Base-by-base conservation (phyloP, 2,888 invertebrate genomes). In the Monopis laevigella region DNA sequence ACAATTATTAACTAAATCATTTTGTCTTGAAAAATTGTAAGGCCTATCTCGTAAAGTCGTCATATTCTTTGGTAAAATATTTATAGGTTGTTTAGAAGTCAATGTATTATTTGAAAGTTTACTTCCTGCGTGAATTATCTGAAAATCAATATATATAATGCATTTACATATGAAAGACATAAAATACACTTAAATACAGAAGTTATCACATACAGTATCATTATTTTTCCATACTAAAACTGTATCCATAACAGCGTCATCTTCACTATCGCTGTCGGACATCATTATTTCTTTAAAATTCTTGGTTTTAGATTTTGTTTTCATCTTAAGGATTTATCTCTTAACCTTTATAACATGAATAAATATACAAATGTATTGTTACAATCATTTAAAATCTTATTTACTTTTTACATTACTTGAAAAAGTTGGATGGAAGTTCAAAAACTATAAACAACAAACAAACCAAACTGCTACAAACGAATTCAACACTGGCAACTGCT, bases 221-320 rank as follows among this genome's bases (percentile, higher is more conserved):
- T 52, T 56, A 56, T 62, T 64, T 46, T 53, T 59, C 46, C 56
- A 64, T 11, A 51, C 54, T 47, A 52, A 57, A 43, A 55, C 51
- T 50, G 53, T 58, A 35, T 54, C 58, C 6, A 30, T 21, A 44
- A 55, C 51, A 40, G 59, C 51, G 11, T 59, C 45, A 18, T 21
- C 30, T 43, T 69, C 65, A 35, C 57, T 60, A 40, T 69, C 72
- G 58, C 62, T 66, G 45, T 69, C 64, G 39, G 57, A 55, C 62
- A 62, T 63, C 10, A 39, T 51, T 48, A 32, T 18, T 36, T 40
- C 41, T 19, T 32, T 21, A 11, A 29, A 29, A 29, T 29, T 11
- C 6, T 32, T 14, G 2, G 16, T n/a, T 4, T 32, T 14, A 32
- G 17, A 32, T 13, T 32, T 32, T 13, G 32, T 10, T 32, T 32